These are phyloP conservation scores for Drosophila mauritiana DNA, from an alignment of 1,140 invertebrate species.

Conservation along the genomic window DNA sequence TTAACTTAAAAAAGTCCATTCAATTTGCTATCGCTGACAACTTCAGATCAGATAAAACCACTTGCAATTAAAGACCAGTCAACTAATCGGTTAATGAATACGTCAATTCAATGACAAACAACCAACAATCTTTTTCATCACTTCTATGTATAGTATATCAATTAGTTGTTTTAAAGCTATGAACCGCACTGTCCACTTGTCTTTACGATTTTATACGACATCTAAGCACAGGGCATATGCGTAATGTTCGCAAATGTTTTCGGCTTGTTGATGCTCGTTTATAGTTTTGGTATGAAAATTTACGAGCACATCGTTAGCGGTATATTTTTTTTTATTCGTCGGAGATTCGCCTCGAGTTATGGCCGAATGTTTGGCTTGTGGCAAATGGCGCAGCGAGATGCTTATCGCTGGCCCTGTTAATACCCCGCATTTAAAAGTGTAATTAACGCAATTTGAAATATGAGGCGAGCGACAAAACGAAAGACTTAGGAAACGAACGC, in stretches of 20 bases:
- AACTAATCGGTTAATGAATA: conserved; percentile 15
- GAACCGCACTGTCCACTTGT: conserved; percentile 27
- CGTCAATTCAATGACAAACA: conserved; percentile 3
- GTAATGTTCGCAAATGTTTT: conserved; percentile 63
- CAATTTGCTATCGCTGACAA: conserved; percentile 13
- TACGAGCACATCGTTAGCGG: conserved; percentile 61
- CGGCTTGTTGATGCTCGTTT: conserved; percentile 27
- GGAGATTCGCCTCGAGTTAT: conserved; percentile 56
- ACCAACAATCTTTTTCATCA: not conserved
- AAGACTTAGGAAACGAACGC: conserved; percentile 78
- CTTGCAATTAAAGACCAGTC: conserved; percentile 6
- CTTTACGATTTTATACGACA: conserved; percentile 16
- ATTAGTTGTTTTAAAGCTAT: conserved; percentile 13
- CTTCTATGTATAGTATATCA: not conserved
- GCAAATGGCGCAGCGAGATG: conserved; percentile 62
- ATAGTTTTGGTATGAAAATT: conserved; percentile 67
- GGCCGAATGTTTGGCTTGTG: conserved; percentile 68
- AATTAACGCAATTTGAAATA: conserved; percentile 81
- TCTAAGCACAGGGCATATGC: conserved; percentile 41
- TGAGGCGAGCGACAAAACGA: conserved; percentile 58
- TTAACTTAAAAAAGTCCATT: not conserved
- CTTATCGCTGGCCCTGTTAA: conserved; percentile 73
- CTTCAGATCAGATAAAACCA: conserved; percentile 17
- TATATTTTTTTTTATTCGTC: conserved; percentile 35
- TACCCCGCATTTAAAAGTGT: conserved; percentile 79